Evolutionary conservation across 2,113 vertebrate genomes (phyloP).

Genomic region (Hippocampus zosterae): DNA sequence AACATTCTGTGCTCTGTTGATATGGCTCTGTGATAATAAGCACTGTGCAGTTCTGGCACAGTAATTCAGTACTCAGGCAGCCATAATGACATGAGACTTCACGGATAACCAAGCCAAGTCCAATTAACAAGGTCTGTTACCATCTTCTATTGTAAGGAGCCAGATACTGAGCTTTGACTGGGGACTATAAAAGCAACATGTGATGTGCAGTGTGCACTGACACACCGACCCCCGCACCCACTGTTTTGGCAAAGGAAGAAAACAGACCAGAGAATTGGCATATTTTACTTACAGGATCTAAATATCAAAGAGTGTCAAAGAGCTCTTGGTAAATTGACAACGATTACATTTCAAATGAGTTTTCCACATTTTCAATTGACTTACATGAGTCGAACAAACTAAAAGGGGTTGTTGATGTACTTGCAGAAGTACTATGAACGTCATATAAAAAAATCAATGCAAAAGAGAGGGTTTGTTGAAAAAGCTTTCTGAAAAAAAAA

Average conservation of each 20-base stretch:
- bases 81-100: conserved; percentile 56
- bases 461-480: no score
- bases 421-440: no score
- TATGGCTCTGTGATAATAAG: conserved; percentile 29
- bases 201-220: conserved; percentile 43
- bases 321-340: not conserved
- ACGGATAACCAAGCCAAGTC: conserved; percentile 65
- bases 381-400: no score
- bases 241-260: conserved; percentile 46
- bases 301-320: conserved; percentile 1
- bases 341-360: no score
- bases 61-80: conserved; percentile 40
- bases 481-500: no score
- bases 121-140: conserved; percentile 70
- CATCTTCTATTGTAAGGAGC: conserved; percentile 59
- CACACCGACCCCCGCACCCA: conserved; percentile 34
- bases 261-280: conserved; percentile 51
- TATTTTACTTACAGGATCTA: conserved; percentile 34
- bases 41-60: conserved; percentile 40
- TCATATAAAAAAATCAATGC: no score
- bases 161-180: conserved; percentile 65
- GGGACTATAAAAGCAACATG: conserved; percentile 53
- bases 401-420: no score
- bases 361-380: no score
- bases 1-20: conserved; percentile 25